These are phyloP conservation scores for Rhinatrema bivittatum DNA, from an alignment of 2,797 vertebrate species.

Conservation along the genomic window DNA sequence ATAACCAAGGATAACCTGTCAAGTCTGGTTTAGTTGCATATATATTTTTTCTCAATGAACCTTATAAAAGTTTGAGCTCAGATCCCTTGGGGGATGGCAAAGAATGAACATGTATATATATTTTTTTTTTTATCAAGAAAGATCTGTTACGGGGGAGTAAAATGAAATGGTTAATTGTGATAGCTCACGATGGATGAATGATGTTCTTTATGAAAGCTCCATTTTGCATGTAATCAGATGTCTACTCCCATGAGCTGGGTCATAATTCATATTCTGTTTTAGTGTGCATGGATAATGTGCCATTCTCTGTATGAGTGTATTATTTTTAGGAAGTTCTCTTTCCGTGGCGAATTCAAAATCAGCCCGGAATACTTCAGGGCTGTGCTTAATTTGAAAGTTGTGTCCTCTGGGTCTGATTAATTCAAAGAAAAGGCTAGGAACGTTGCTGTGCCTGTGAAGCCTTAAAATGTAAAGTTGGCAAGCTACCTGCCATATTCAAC, in stretches of 20 bases:
- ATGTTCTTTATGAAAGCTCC: constrained; percentile 87
- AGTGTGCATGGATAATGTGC: constrained; percentile 83
- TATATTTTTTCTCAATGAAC: no score
- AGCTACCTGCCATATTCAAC: constrained; percentile 10
- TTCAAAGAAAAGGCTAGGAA: constrained; percentile 77
- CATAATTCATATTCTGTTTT: constrained; percentile 83
- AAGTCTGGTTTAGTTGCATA: no score
- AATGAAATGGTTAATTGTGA: constrained; percentile 48
- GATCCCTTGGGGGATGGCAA: no score
- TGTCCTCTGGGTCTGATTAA: constrained; percentile 98
- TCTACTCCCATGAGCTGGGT: constrained; percentile 84
- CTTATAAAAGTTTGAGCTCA: no score
- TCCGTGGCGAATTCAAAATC: constrained; percentile 89
- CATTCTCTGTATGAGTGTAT: constrained; percentile 79
- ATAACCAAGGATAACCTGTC: no score
- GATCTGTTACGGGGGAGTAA: constrained; percentile 32
- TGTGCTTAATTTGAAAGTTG: constrained; percentile 96
- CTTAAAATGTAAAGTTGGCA: constrained; percentile 23
- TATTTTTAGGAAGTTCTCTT: constrained; percentile 98
- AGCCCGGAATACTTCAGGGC: constrained; percentile 92
- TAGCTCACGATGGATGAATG: constrained; percentile 69
- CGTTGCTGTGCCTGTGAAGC: constrained; percentile 27
- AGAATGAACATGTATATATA: no score
- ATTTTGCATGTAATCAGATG: constrained; percentile 86
- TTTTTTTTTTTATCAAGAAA: constrained; percentile 29